A percentile compares a stretch with the other conserved stretches of the same genome.
Conservation (phyloP, 2,888 invertebrate genomes). For the Hemithea aestivaria region DNA sequence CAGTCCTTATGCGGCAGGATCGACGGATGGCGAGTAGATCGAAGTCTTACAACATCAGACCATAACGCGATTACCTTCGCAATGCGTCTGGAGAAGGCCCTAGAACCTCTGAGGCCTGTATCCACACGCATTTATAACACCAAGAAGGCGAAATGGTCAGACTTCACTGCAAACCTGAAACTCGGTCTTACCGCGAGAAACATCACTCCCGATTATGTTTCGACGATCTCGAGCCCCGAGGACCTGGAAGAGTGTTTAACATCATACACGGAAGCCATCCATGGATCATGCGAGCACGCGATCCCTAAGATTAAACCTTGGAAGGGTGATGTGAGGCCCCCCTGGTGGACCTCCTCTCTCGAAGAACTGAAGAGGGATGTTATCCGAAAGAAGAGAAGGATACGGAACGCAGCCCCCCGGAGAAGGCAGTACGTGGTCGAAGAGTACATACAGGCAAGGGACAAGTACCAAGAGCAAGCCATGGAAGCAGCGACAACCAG, state of each 20-base stretch:
- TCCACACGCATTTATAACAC: constrained; percentile 14
- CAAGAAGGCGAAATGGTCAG: constrained; percentile 16
- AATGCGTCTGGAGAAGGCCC: no score
- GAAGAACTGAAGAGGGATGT: not conserved
- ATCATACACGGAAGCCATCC: no score
- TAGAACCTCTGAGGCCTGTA: constrained; percentile 11
- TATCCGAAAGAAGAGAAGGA: not conserved
- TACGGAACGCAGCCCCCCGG: constrained; percentile 5
- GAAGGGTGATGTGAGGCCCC: no score
- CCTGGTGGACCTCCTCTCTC: no score
- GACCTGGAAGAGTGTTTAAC: no score
- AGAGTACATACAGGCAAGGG: constrained; percentile 7
- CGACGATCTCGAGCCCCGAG: no score
- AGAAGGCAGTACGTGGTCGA: constrained; percentile 3
- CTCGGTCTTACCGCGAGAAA: no score
- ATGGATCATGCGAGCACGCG: no score
- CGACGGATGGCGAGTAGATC: constrained; percentile 8
- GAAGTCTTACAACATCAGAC: constrained; percentile 19
- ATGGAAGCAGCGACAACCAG: constrained; percentile 3
- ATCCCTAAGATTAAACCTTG: no score
- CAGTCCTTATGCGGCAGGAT: constrained; percentile 1
- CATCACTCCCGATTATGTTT: no score
- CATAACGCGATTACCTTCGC: constrained; percentile 18
- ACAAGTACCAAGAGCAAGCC: constrained; percentile 1
- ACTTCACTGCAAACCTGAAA: no score